These are phyloP conservation scores for Ceratoteleas bidentatus DNA, from an alignment of 1,140 invertebrate genomes.

Conservation along the genomic window DNA sequence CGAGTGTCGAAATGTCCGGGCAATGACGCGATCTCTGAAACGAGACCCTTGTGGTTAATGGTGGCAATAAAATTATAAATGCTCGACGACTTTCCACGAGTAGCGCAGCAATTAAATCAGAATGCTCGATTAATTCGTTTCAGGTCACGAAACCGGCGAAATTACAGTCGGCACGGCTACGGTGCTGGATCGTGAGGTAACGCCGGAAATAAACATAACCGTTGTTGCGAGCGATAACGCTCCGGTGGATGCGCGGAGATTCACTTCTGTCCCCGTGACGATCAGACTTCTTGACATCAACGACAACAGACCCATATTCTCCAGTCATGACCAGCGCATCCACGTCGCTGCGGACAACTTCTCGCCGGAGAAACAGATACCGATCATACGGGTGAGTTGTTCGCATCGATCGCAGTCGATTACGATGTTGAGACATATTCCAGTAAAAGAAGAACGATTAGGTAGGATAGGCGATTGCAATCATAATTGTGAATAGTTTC, in stretches of 20 bases:
- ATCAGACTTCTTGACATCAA: slow-evolving; percentile 92
- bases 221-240: slow-evolving; percentile 91
- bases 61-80: neutral
- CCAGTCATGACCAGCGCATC: slow-evolving; percentile 87
- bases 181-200: slow-evolving; percentile 90
- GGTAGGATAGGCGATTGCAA: too few relatives aligned
- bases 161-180: slow-evolving; percentile 88
- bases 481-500: too few relatives aligned
- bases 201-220: slow-evolving; percentile 87
- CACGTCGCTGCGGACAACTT: slow-evolving; percentile 90
- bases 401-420: too few relatives aligned
- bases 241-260: slow-evolving; percentile 85
- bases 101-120: slow-evolving; percentile 11
- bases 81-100: neutral
- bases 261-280: slow-evolving; percentile 88
- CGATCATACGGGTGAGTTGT: slow-evolving; percentile 29
- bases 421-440: too few relatives aligned
- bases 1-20: too few relatives aligned
- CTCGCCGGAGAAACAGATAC: slow-evolving; percentile 78
- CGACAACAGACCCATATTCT: slow-evolving; percentile 91
- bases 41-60: too few relatives aligned
- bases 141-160: slow-evolving; percentile 85
- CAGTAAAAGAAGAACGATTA: too few relatives aligned
- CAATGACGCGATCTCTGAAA: too few relatives aligned
- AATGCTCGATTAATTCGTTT: slow-evolving; percentile 23